Conservation (phyloP, 2,888 invertebrate species). For the Hyalella azteca region DNA sequence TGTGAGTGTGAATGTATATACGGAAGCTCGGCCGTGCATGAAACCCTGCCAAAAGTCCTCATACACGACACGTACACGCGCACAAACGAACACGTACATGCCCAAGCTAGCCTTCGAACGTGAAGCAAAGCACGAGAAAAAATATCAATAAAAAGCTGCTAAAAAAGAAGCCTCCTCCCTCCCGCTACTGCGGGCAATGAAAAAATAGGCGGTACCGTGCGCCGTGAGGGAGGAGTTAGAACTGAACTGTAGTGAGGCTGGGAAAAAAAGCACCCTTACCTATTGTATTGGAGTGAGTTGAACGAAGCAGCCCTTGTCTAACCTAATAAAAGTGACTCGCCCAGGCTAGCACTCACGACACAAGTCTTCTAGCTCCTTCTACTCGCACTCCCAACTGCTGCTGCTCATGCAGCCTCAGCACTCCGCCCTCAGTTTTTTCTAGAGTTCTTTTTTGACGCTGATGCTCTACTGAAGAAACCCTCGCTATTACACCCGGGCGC, state of each 20-base stretch:
- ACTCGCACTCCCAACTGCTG: neutral
- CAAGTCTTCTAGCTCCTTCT: no score
- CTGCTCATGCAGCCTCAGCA: neutral
- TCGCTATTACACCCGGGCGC: neutral
- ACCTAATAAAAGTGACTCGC: slow-evolving; percentile 36
- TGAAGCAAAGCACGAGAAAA: neutral
- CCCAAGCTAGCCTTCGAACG: slow-evolving; percentile 18
- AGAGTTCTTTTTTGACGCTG: neutral
- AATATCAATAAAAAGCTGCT: neutral
- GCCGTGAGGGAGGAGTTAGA: slow-evolving; percentile 33
- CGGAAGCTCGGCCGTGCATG: neutral
- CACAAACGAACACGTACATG: slow-evolving; percentile 21
- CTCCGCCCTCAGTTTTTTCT: slow-evolving; percentile 26
- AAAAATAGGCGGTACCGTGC: slow-evolving; percentile 37
- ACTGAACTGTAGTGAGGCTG: slow-evolving; percentile 10
- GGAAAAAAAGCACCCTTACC: slow-evolving; percentile 28
- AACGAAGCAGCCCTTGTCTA: slow-evolving; percentile 34
- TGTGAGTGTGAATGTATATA: neutral
- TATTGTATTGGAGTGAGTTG: slow-evolving; percentile 35
- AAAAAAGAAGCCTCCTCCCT: slow-evolving; percentile 19
- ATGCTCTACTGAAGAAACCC: slow-evolving; percentile 9
- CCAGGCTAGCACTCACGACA: slow-evolving; percentile 1
- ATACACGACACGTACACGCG: slow-evolving; percentile 14
- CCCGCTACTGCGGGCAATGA: slow-evolving; percentile 15
- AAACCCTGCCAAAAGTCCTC: slow-evolving; percentile 4